A percentile compares a stretch with the other conserved stretches of the same genome.
Evolutionary conservation across 2,888 invertebrate species (phyloP).

Genomic region (Eubasilissa splendida): DNA sequence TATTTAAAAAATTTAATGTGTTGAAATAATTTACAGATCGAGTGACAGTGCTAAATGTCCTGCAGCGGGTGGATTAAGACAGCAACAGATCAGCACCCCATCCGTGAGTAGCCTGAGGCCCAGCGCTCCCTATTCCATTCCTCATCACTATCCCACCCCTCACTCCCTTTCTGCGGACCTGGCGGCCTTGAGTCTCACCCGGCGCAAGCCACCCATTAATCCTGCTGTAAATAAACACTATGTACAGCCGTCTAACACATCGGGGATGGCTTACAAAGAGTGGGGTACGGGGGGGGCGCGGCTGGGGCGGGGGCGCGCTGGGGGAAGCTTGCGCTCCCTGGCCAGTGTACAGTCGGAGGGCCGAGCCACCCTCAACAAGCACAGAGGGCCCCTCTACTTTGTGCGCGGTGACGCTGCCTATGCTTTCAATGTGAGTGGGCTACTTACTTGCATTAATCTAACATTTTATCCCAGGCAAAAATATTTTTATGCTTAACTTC

Average conservation of each 20-base stretch:
- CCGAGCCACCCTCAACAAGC: conserved; percentile 68
- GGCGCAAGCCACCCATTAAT: conserved; percentile 62
- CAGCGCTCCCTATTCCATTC: conserved; percentile 58
- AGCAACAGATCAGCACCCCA: conserved; percentile 59
- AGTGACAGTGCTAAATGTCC: conserved; percentile 76
- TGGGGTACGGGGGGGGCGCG: conserved; percentile 60
- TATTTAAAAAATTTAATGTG: background rate
- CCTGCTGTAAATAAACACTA: conserved; percentile 60
- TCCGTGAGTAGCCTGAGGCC: conserved; percentile 57
- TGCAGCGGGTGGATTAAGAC: conserved; percentile 60
- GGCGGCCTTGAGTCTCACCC: conserved; percentile 62
- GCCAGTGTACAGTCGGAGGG: conserved; percentile 69
- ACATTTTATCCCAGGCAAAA: conserved; percentile 23
- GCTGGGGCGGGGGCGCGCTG: conserved; percentile 65
- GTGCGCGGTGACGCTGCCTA: conserved; percentile 57
- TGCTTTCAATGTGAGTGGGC: conserved; percentile 59
- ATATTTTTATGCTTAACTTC: background rate
- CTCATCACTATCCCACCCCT: conserved; percentile 52
- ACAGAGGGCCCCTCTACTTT: conserved; percentile 58
- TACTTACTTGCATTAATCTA: conserved; percentile 39
- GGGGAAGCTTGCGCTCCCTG: conserved; percentile 65
- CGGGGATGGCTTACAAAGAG: conserved; percentile 53
- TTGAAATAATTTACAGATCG: conserved; percentile 65
- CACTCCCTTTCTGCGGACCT: conserved; percentile 61
- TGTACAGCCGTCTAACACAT: conserved; percentile 59